Evolutionary conservation across 2,888 invertebrate genomes (phyloP).

Genomic region (Hirudinaria manillensis): DNA sequence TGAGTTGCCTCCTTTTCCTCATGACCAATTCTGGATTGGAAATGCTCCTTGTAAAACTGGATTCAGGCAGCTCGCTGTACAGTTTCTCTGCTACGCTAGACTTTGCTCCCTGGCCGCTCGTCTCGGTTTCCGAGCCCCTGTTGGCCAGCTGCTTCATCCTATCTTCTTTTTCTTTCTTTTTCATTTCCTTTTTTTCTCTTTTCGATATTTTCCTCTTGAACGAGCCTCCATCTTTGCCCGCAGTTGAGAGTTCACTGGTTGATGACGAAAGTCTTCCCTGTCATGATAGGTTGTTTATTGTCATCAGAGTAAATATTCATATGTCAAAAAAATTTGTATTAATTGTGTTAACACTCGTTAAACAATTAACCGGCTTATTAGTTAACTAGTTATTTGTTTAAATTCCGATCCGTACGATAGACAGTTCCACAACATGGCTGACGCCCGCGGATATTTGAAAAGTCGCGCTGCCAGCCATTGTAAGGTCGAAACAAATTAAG

Average conservation of each 20-base stretch:
- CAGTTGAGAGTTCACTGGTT: constrained; percentile 11
- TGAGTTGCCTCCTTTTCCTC: constrained; percentile 89
- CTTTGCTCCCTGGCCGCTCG: constrained; percentile 62
- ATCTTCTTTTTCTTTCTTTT: constrained; percentile 70
- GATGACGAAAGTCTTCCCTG: constrained; percentile 12
- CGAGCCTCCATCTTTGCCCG: constrained; percentile 18
- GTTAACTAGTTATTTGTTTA: too few species aligned
- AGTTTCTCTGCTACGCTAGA: constrained; percentile 49
- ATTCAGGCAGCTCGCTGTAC: constrained; percentile 81
- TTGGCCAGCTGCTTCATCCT: constrained; percentile 48
- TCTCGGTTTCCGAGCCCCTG: background rate
- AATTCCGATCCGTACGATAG: too few species aligned
- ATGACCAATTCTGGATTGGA: constrained; percentile 99
- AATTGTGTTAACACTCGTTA: too few species aligned
- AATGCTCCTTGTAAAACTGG: constrained; percentile 92
- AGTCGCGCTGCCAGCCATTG: too few species aligned
- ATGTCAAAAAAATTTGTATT: too few species aligned
- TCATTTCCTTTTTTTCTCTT: constrained; percentile 83
- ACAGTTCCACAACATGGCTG: too few species aligned
- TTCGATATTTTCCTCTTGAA: constrained; percentile 82
- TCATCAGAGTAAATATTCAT: too few species aligned
- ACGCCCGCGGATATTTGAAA: too few species aligned
- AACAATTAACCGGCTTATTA: too few species aligned
- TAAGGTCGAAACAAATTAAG: too few species aligned
- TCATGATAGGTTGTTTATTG: too few species aligned